phyloP scores from a whole-genome alignment of 2,797 vertebrate species.

The Artibeus jamaicensis region DNA sequence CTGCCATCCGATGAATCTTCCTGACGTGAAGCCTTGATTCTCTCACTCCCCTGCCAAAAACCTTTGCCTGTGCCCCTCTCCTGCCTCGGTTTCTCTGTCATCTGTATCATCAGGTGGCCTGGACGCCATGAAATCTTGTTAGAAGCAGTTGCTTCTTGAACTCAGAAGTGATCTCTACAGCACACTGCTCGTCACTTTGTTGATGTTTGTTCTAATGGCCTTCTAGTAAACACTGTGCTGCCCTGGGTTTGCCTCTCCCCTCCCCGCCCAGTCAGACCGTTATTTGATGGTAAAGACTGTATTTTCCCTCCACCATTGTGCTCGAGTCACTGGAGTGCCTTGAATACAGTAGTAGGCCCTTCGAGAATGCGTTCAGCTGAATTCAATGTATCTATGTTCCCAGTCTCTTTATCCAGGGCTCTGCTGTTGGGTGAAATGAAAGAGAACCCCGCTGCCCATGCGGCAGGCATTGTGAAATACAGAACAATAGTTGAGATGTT shows the following conservation, averaged over 20 bases:
- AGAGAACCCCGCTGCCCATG: not conserved
- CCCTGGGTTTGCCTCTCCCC: not conserved
- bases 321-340: not conserved
- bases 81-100: not conserved
- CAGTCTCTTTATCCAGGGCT: not conserved
- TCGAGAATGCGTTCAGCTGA: not conserved
- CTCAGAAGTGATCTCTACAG: not conserved
- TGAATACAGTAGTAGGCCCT: not conserved
- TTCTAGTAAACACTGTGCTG: not conserved
- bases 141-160: not conserved
- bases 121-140: not conserved
- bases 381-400: not conserved
- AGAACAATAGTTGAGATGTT: not conserved
- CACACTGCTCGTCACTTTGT: not conserved
- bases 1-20: not conserved
- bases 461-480: not conserved
- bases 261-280: not conserved
- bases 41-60: not conserved
- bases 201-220: not conserved
- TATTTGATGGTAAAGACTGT: not conserved
- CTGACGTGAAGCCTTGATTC: not conserved
- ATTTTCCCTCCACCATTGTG: not conserved
- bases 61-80: not conserved
- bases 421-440: not conserved
- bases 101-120: not conserved